Conservation (phyloP, 1,140 invertebrate genomes). For the Argopecten irradians region DNA sequence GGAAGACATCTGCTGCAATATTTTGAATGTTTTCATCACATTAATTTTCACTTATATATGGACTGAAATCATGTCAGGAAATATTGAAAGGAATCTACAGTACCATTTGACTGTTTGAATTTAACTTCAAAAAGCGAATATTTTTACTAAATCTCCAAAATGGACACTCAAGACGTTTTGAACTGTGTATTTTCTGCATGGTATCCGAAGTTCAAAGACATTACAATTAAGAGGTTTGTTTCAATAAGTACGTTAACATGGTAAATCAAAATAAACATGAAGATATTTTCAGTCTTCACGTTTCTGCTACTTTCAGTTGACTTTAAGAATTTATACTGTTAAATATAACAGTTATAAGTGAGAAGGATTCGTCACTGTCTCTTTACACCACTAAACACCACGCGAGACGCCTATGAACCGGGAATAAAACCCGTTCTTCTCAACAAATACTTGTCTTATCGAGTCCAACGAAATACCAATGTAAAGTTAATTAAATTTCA, state of each 20-base stretch:
- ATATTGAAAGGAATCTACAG: neutral
- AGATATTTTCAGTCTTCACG: too few relatives aligned
- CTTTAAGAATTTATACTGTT: too few relatives aligned
- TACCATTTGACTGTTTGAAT: neutral
- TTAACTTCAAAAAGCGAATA: neutral
- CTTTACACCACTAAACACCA: too few relatives aligned
- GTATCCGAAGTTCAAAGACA: conserved; percentile 56
- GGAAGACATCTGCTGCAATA: neutral
- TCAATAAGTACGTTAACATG: conserved; percentile 5
- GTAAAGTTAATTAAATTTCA: too few relatives aligned
- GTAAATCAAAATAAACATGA: too few relatives aligned
- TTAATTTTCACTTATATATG: neutral
- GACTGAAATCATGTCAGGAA: neutral
- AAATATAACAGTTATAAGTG: too few relatives aligned
- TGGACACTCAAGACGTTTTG: conserved; percentile 57
- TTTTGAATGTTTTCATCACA: neutral
- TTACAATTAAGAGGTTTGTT: conserved; percentile 55
- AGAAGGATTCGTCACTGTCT: too few relatives aligned
- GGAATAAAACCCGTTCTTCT: too few relatives aligned
- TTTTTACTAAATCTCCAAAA: conserved; percentile 24
- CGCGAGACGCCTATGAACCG: too few relatives aligned
- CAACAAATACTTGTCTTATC: too few relatives aligned
- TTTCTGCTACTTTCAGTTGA: too few relatives aligned
- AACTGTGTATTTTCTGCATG: conserved; percentile 55
- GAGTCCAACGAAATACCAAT: too few relatives aligned